Evolutionary conservation across 2,797 vertebrate species (phyloP), one percentile per base, ranked within the genome.

Genomic region (Glyptemys insculpta): DNA sequence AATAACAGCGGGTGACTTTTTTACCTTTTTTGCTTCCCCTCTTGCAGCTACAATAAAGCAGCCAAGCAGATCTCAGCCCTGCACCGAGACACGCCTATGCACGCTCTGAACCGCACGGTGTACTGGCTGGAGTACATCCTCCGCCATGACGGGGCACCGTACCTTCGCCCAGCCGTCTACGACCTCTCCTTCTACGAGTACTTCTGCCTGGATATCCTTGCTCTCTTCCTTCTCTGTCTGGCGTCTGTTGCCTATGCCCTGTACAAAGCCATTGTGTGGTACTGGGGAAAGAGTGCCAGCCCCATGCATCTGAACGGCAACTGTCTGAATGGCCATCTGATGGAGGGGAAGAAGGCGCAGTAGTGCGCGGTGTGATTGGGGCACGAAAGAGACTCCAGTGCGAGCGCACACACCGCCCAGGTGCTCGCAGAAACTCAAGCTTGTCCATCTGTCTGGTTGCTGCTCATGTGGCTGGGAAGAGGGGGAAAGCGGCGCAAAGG

Each of bases 51-150:
- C 85, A 93, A 83, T 80, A 95, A 59, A 92, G 92, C 97, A 8
- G 98, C 98, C 79, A 97, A 96, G 74, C 92, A 91, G 19, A 97
- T 98, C 85, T 98, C 98, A 0, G 85, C 92, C 50, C 87, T 98
- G 80, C 97, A 98, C 72, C 90, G 96, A 53, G 98, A 98, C 91
- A 96, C 90, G 12, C 98, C 97, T 0, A 95, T 98, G 96, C 93
- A 93, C 0, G 98, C 98, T 49, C 92, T 97, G 81, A 97, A 98
- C 1, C 94, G 97, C 79, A 98, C 98, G 3, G 95, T 98, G 37
- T 98, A 97, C 29, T 98, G 98, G 98, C 95, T 98, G 50, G 98
- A 98, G 90, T 98, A 97, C 86, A 53, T 97, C 88, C 97, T 98
- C 21, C 95, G 98, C 34, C 97, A 98, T 0, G 0, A 97, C 0